Percentiles rank a stretch among this genome's conserved stretches.
Evolutionary conservation across 2,797 vertebrate species (phyloP).

Genomic region (Lagorchestes hirsutus): DNA sequence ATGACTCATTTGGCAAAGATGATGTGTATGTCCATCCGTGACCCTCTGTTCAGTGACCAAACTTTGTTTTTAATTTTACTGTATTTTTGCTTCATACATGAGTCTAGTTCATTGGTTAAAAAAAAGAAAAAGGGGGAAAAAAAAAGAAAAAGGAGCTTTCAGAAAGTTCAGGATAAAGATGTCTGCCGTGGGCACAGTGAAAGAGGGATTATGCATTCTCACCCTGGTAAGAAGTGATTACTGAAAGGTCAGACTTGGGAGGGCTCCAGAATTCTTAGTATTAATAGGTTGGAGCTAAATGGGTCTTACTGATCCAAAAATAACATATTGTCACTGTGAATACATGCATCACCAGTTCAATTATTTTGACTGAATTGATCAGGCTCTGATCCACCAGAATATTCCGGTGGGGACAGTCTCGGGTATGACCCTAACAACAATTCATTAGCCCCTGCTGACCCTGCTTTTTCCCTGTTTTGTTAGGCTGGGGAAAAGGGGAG

Average conservation of each 20-base stretch:
- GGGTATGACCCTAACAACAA: background rate
- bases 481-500: background rate
- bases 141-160: conserved; percentile 37
- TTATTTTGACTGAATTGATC: conserved; percentile 3
- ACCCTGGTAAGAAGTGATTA: background rate
- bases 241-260: background rate
- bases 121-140: no score
- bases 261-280: background rate
- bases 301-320: background rate
- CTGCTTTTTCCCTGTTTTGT: conserved; percentile 15
- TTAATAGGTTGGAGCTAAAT: background rate
- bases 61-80: conserved; percentile 59
- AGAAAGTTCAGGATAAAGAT: conserved; percentile 36
- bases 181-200: background rate
- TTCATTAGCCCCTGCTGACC: background rate
- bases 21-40: conserved; percentile 35
- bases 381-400: background rate
- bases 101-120: conserved; percentile 57
- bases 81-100: conserved; percentile 60
- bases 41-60: conserved; percentile 31
- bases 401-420: background rate
- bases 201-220: conserved; percentile 15
- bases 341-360: background rate
- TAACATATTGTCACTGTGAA: background rate
- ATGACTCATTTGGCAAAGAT: conserved; percentile 26